A percentile compares a stretch with the other conserved stretches of the same genome.
Conservation (phyloP, 92 coral and sea anemone species). For the Porites lobata region DNA sequence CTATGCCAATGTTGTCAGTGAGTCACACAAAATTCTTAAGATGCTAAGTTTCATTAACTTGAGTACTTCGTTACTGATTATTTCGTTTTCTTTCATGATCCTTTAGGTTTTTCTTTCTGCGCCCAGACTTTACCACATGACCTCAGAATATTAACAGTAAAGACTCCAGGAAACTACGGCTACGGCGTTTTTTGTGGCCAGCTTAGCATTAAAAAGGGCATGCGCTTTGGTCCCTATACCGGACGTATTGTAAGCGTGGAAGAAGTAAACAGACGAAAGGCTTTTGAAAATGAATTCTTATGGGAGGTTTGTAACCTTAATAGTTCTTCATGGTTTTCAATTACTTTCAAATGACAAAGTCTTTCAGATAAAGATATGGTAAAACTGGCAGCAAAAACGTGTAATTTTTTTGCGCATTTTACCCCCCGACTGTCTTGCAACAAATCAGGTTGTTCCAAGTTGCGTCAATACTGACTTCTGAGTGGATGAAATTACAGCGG, state of each 20-base stretch:
- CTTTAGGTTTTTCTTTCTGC: neutral
- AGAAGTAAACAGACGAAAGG: constrained; percentile 25
- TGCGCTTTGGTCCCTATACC: constrained; percentile 92
- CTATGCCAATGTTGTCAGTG: neutral
- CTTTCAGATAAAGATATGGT: too few species aligned
- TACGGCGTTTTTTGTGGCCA: constrained; percentile 91
- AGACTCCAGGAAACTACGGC: constrained; percentile 52
- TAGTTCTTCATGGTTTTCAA: neutral
- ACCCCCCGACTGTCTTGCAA: too few species aligned
- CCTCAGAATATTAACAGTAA: constrained; percentile 31
- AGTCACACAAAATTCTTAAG: neutral
- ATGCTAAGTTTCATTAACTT: too few species aligned
- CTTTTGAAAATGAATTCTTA: constrained; percentile 55
- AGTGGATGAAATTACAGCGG: too few species aligned
- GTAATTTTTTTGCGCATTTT: too few species aligned
- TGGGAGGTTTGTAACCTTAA: constrained; percentile 82
- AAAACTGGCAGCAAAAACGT: too few species aligned
- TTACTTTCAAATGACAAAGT: neutral
- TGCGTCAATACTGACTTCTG: too few species aligned
- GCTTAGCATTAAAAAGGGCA: constrained; percentile 80
- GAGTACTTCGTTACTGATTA: neutral
- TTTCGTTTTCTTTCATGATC: neutral
- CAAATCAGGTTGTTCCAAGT: too few species aligned
- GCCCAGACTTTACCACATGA: constrained; percentile 60
- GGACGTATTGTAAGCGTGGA: constrained; percentile 66